phyloP scores from a whole-genome alignment of 1,140 invertebrate species.

The Antheraea mylitta region DNA sequence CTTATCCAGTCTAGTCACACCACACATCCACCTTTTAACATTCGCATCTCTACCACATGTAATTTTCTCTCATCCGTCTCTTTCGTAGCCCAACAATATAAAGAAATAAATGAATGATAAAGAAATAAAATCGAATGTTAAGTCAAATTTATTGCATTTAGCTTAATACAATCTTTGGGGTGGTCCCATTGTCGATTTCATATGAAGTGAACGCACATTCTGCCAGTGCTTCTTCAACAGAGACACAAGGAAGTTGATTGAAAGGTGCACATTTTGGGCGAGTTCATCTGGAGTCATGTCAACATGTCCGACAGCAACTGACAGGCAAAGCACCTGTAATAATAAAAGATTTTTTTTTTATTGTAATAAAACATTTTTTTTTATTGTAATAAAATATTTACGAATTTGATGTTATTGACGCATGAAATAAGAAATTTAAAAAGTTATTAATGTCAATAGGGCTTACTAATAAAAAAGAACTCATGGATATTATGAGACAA shows the following conservation, averaged over 20 bases:
- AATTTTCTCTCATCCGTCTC: too few species aligned
- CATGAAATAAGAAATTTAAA: neutral
- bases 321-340: slow-evolving; percentile 95
- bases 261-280: slow-evolving; percentile 96
- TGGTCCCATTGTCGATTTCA: slow-evolving; percentile 99
- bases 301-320: slow-evolving; percentile 99
- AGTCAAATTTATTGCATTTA: slow-evolving; percentile 47
- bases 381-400: too few species aligned
- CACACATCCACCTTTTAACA: too few species aligned
- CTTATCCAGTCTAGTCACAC: too few species aligned
- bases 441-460: too few species aligned
- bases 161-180: slow-evolving; percentile 97
- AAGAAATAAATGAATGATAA: too few species aligned
- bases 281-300: slow-evolving; percentile 97
- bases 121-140: neutral
- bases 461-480: too few species aligned
- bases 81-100: too few species aligned
- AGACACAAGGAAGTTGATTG: slow-evolving; percentile 99
- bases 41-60: too few species aligned
- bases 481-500: too few species aligned
- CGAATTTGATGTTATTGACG: too few species aligned
- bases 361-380: too few species aligned
- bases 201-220: slow-evolving; percentile 98
- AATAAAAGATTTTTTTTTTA: neutral
- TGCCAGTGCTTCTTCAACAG: slow-evolving; percentile 99